phyloP scores from a whole-genome alignment of 2,888 invertebrate genomes.

The Brenthis daphne region DNA sequence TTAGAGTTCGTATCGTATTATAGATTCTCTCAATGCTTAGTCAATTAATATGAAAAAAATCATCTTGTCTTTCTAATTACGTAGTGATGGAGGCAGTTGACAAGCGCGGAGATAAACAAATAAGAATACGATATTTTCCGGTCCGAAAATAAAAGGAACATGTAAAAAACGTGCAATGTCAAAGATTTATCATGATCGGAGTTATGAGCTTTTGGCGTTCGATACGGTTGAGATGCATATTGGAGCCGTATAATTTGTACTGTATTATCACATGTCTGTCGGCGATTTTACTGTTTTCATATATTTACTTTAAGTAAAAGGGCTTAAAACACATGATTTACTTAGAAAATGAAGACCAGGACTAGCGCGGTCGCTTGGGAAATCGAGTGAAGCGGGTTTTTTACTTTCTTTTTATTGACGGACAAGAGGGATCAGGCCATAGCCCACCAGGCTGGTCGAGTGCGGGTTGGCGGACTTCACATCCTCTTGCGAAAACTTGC shows the following conservation, averaged over 20 bases:
- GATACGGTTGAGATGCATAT: slow-evolving; percentile 13
- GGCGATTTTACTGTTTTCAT: too few species aligned
- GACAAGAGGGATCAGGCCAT: too few species aligned
- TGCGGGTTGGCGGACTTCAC: too few species aligned
- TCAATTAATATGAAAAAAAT: slow-evolving; percentile 74
- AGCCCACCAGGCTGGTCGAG: too few species aligned
- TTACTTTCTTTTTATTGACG: too few species aligned
- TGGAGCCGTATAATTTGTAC: not conserved
- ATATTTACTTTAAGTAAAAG: too few species aligned
- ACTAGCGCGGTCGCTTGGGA: too few species aligned
- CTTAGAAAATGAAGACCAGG: too few species aligned
- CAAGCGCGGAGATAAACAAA: slow-evolving; percentile 75
- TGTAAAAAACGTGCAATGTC: slow-evolving; percentile 49
- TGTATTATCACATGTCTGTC: not conserved
- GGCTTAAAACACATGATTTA: too few species aligned
- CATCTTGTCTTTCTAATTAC: slow-evolving; percentile 75
- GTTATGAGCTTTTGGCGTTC: slow-evolving; percentile 46
- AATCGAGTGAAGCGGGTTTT: too few species aligned
- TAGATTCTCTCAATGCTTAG: slow-evolving; percentile 47
- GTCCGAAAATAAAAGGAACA: slow-evolving; percentile 49
- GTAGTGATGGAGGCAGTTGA: slow-evolving; percentile 70
- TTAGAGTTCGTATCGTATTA: slow-evolving; percentile 37
- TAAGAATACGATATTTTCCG: slow-evolving; percentile 72
- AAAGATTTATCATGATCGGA: slow-evolving; percentile 52
- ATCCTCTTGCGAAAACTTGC: too few species aligned